Percentiles rank a stretch among this genome's conserved stretches.
Conservation (phyloP, 2,113 vertebrate genomes). For the Alligator sinensis region DNA sequence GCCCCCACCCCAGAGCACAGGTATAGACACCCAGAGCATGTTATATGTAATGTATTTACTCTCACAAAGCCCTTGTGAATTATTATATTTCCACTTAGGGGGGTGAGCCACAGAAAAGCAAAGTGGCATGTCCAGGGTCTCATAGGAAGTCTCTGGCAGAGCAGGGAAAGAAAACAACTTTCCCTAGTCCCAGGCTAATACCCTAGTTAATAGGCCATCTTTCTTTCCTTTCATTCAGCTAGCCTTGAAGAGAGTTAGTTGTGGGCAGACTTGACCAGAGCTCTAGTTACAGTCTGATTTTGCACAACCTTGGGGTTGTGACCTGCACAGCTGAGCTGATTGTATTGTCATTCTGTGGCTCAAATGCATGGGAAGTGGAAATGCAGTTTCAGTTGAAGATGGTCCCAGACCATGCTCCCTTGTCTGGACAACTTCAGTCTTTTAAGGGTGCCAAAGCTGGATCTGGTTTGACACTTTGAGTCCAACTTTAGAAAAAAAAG, state of each 20-base stretch:
- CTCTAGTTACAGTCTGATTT: not conserved
- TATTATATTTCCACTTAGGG: not conserved
- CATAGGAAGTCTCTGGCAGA: not conserved
- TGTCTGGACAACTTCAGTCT: not conserved
- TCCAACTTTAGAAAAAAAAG: not conserved
- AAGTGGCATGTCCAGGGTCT: fast-evolving
- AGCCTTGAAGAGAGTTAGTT: not conserved
- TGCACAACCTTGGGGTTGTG: not conserved
- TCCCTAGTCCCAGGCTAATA: not conserved
- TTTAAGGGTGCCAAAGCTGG: not conserved
- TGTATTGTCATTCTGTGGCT: not conserved
- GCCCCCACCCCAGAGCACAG: too few species aligned
- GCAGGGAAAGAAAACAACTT: not conserved
- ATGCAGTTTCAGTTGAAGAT: not conserved
- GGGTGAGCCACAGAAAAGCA: not conserved
- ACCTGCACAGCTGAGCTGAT: not conserved
- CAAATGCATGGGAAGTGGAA: not conserved
- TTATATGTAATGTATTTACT: not conserved
- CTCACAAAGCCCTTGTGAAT: not conserved
- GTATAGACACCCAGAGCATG: too few species aligned
- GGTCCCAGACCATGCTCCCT: not conserved
- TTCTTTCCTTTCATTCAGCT: not conserved
- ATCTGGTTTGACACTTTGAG: not conserved
- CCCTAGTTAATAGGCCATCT: not conserved
- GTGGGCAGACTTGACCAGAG: not conserved